phyloP scores from a whole-genome alignment of 2,888 invertebrate species.

The Sesamia inferens region DNA sequence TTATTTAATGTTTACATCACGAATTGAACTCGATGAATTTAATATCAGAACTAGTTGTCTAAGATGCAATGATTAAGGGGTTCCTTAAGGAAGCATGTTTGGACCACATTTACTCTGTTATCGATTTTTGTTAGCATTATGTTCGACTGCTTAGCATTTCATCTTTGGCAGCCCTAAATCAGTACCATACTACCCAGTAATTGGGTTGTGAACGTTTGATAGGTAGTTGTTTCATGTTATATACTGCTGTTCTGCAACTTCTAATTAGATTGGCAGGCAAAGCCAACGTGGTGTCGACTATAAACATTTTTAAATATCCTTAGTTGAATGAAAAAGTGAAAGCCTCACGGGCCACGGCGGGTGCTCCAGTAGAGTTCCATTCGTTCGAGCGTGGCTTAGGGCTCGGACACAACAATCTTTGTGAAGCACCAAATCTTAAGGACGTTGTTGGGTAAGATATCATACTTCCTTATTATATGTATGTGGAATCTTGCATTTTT shows the following conservation, averaged over 20 bases:
- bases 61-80: not conserved
- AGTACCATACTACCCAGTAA: not conserved
- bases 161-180: not conserved
- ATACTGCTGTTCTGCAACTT: not conserved
- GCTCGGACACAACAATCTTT: constrained; percentile 96
- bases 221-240: not conserved
- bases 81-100: constrained; percentile 5
- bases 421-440: constrained; percentile 93
- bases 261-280: not conserved
- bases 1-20: not conserved
- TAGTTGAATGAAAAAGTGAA: constrained; percentile 91
- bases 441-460: constrained; percentile 90
- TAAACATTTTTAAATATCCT: constrained; percentile 1
- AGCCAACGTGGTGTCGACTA: not conserved
- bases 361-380: constrained; percentile 92
- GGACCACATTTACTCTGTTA: not conserved
- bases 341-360: constrained; percentile 89
- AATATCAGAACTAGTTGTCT: not conserved
- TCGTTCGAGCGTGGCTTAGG: constrained; percentile 92
- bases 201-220: not conserved
- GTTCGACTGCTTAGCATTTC: not conserved
- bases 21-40: not conserved
- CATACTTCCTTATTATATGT: not conserved
- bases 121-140: not conserved
- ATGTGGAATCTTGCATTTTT: too few relatives aligned